Conservation (phyloP, 2,888 invertebrate species). For the Andrena haemorrhoa region DNA sequence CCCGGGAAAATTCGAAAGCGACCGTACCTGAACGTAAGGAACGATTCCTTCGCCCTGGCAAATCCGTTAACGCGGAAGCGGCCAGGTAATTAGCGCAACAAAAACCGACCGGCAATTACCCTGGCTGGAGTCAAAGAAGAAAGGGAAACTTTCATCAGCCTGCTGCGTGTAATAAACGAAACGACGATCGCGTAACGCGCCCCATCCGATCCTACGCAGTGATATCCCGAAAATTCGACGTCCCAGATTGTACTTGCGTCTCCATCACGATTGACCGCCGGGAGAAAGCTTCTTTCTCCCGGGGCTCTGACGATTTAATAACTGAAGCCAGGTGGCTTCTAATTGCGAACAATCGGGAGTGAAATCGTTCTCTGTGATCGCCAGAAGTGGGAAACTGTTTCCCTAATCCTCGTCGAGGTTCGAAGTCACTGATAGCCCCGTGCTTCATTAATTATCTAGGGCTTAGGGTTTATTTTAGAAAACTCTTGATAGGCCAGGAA, state of each 20-base stretch:
- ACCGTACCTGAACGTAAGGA: slow-evolving; percentile 7
- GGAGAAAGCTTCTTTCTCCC: slow-evolving; percentile 62
- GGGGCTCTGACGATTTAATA: slow-evolving; percentile 23
- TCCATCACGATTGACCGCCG: slow-evolving; percentile 12
- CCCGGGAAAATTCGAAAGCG: slow-evolving; percentile 50
- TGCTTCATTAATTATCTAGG: no score
- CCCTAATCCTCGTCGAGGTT: neutral
- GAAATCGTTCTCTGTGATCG: slow-evolving; percentile 40
- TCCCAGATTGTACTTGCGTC: neutral
- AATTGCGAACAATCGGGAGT: slow-evolving; percentile 45
- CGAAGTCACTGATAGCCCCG: no score
- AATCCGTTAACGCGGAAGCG: slow-evolving; percentile 63
- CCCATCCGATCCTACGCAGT: slow-evolving; percentile 29
- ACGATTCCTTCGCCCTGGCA: slow-evolving; percentile 9
- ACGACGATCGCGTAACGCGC: slow-evolving; percentile 51
- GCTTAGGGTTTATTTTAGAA: no score
- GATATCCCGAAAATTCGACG: slow-evolving; percentile 20
- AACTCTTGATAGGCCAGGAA: no score
- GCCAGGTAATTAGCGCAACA: slow-evolving; percentile 58
- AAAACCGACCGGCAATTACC: slow-evolving; percentile 50
- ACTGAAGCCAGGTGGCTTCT: slow-evolving; percentile 29
- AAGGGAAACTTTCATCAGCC: slow-evolving; percentile 60
- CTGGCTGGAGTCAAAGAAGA: slow-evolving; percentile 20
- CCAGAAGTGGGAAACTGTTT: neutral
- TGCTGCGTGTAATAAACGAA: slow-evolving; percentile 43